Base-by-base conservation (phyloP, 2,888 invertebrate genomes). In the Dicyrtoma fusca region DNA sequence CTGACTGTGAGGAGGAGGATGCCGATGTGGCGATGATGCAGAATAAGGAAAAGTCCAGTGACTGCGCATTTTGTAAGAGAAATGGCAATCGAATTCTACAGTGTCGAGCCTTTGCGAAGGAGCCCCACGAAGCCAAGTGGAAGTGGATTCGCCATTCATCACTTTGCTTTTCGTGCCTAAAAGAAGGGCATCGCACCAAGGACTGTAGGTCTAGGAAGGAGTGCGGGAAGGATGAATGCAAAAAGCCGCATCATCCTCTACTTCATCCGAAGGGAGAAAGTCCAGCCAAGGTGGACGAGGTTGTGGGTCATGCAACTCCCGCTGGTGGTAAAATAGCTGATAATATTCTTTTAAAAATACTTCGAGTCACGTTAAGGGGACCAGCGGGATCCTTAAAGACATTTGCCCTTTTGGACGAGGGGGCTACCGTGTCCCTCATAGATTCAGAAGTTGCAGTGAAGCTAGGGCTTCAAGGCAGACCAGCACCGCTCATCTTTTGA, bases 171-270 rank as follows among this genome's bases (percentile, higher is more conserved):
- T 1, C 4, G 0, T 76, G 75, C 19, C 53, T 75, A 0, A 1
- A 47, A 1, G 13, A 17, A 25, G 59, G 66, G 0, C 73, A 75
- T 57, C 1, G 1, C 0, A 11, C 19, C 55, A 51, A 14, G 19
- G 11, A 10, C 11, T 47, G 55, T 25, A 34, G 11, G 55, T 19
- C 11, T 13, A 55, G 51, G 49, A 69, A 23, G 17, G n/a, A 5
- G 10, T 76, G 76, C 26, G 59, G 34, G 1, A 23, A 61, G 1
- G 51, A 65, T 42, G 62, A 57, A 0, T 76, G 76, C 19, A 17
- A 21, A 1, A 44, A 19, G 6, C 2, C 1, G 17, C 74, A 76
- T 65, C 74, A 76, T 49, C 13, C 0, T 1, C 26, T 76, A 0
- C 65, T 76, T 1, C 76, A 76, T 71, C 8, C 14, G 4, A 11